Evolutionary conservation across 1,140 invertebrate genomes (phyloP).

Genomic region (Batillaria attramentaria): DNA sequence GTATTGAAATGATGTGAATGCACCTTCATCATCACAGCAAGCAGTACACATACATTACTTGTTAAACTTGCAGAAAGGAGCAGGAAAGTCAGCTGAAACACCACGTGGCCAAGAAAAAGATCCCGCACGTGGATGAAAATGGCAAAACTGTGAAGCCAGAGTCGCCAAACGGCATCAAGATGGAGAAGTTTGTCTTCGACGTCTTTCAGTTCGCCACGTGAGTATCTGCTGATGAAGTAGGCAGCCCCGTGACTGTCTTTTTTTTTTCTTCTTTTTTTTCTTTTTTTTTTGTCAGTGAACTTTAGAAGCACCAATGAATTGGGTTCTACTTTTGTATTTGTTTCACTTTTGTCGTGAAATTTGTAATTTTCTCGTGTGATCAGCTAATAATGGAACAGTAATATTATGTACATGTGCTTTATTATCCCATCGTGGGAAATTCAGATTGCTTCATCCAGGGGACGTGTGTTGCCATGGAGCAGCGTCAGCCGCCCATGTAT

Average conservation of each 20-base stretch:
- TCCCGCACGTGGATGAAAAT: constrained; percentile 85
- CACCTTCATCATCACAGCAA: not conserved
- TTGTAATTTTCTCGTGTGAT: not conserved
- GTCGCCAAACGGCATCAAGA: constrained; percentile 95
- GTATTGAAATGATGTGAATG: not conserved
- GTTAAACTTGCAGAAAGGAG: constrained; percentile 43
- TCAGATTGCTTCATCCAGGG: not conserved
- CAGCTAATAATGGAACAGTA: not conserved
- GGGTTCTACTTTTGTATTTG: not conserved
- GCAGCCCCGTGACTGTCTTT: not conserved
- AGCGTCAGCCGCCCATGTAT: too few species aligned
- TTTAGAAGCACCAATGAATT: not conserved
- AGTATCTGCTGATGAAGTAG: constrained; percentile 49
- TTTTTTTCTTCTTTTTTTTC: constrained; percentile 32
- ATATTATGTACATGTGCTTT: constrained; percentile 36
- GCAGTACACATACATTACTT: not conserved
- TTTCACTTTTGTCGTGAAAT: not conserved
- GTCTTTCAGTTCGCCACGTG: constrained; percentile 92
- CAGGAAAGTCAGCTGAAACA: constrained; percentile 81
- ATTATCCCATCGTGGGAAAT: not conserved
- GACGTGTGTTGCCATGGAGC: not conserved
- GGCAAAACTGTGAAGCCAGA: constrained; percentile 83
- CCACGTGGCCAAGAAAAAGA: constrained; percentile 98
- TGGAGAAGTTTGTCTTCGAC: constrained; percentile 99
- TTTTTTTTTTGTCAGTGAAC: constrained; percentile 39